Conservation (phyloP, 2,888 invertebrate genomes). For the Nyleta sp. region DNA sequence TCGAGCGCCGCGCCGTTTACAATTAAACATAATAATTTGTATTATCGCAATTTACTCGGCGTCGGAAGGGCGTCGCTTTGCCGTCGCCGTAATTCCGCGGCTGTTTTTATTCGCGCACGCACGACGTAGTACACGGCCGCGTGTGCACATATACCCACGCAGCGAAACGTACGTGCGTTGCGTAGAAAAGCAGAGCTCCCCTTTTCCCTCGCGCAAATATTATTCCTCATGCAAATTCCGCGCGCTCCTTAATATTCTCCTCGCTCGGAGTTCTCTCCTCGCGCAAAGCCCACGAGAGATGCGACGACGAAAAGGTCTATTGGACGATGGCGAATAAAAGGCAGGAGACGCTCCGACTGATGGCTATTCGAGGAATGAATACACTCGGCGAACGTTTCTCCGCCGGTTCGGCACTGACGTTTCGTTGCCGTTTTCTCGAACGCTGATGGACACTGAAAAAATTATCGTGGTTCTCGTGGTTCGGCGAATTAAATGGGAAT, state of each 20-base stretch:
- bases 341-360: slow-evolving; percentile 51
- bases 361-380: slow-evolving; percentile 62
- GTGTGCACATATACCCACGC: too few species aligned
- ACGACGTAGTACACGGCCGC: too few species aligned
- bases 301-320: slow-evolving; percentile 54
- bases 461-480: too few species aligned
- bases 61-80: too few species aligned
- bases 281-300: slow-evolving; percentile 24
- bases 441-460: slow-evolving; percentile 21
- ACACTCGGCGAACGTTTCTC: slow-evolving; percentile 35
- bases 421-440: slow-evolving; percentile 47
- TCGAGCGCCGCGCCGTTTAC: too few species aligned
- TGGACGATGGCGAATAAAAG: slow-evolving; percentile 61
- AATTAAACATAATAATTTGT: too few species aligned
- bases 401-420: slow-evolving; percentile 40
- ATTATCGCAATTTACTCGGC: too few species aligned
- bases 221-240: slow-evolving; percentile 60
- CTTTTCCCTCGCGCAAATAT: slow-evolving; percentile 49
- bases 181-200: slow-evolving; percentile 36
- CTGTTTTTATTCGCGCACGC: too few species aligned
- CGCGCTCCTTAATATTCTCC: slow-evolving; percentile 58
- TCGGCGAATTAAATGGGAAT: too few species aligned
- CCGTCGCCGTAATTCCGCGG: too few species aligned
- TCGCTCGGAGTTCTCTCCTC: slow-evolving; percentile 39
- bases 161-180: slow-evolving; percentile 44